Evolutionary conservation across 2,113 vertebrate species (phyloP).

Genomic region (Platysteira castanea): DNA sequence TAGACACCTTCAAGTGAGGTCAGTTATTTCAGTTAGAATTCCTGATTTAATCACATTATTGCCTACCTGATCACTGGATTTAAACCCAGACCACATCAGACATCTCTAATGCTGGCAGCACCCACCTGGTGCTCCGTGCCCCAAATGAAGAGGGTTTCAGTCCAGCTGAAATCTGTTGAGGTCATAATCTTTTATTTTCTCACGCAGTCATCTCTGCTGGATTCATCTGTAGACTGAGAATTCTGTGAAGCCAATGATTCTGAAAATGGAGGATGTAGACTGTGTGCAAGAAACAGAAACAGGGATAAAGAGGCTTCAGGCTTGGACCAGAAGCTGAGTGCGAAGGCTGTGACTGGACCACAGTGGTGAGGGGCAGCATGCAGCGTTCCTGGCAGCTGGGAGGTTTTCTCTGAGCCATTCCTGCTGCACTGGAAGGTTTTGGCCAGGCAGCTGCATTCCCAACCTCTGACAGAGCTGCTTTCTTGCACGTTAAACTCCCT

Average conservation of each 20-base stretch:
- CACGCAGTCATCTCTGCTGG: background rate
- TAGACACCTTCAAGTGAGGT: background rate
- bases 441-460: slow-evolving; percentile 48
- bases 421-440: slow-evolving; percentile 17
- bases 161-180: background rate
- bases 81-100: background rate
- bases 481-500: background rate
- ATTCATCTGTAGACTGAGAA: background rate
- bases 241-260: background rate
- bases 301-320: background rate
- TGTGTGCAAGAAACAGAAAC: background rate
- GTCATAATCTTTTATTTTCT: rapidly evolving
- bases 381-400: background rate
- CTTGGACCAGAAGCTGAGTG: background rate
- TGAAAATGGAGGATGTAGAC: background rate
- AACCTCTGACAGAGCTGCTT: slow-evolving; percentile 31
- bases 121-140: background rate
- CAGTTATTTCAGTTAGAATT: background rate
- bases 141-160: background rate
- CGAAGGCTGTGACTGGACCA: background rate
- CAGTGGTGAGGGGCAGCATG: background rate
- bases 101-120: background rate
- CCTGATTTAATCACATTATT: background rate
- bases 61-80: background rate
- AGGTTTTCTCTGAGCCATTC: background rate